Evolutionary conservation across 2,888 invertebrate genomes (phyloP), one percentile per base, ranked within the genome.

Genomic region (Geophilus truncorum): DNA sequence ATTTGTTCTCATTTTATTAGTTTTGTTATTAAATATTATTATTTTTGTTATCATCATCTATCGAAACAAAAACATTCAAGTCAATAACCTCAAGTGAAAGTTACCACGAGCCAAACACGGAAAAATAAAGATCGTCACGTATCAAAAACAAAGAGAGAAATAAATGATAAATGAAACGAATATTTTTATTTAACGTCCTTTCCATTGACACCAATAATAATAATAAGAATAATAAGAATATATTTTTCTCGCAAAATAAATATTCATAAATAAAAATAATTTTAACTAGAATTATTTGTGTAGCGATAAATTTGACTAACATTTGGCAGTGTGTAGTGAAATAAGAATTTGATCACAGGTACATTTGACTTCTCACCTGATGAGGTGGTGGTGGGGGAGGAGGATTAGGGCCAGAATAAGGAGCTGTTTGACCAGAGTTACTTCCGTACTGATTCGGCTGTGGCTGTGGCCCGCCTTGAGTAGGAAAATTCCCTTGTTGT

Each of bases 391-490:
- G 51, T 51, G 76, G 76, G 32, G 32, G 28, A 30, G 76, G 28
- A 75, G 76, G 76, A 75, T 32, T 75, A 30, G 76, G 76, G 32
- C 76, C 76, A 75, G 76, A 75, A 75, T 75, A 75, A 75, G 76
- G 76, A 30, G 30, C 76, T 30, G 76, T 75, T 32, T 75, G 76
- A 32, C 32, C 32, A n/a, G 76, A 32, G 18, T 28, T 30, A 25
- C 25, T 15, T 28, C 76, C 76, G 9, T 75, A 75, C 18, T 75
- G 76, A 25, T 28, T 30, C 5, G 76, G 32, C 28, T 75, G 76
- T 10, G 12, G 76, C 18, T 75, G 76, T 9, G 76, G 25, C 9
- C 30, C 76, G 7, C 25, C 76, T 75, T 75, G 76, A 0, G 76
- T 15, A n/a, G 76, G 28, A 32, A 30, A 75, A 75, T 12, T 30